Evolutionary conservation across 2,888 invertebrate species (phyloP).

Genomic region (Punctoribates punctum): DNA sequence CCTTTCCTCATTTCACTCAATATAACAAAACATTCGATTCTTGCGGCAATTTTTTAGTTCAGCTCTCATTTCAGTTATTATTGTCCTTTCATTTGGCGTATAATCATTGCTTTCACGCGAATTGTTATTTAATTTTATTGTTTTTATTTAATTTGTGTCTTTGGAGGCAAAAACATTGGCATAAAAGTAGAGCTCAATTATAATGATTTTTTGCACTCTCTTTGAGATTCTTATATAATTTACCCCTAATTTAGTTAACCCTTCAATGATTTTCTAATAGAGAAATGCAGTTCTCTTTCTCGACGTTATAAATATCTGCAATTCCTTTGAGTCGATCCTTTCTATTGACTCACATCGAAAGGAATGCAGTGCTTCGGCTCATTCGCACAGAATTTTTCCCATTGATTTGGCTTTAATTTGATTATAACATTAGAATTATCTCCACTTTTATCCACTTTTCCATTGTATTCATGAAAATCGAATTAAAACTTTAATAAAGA

Average conservation of each 20-base stretch:
- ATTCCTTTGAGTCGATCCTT: neutral
- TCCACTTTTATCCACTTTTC: neutral
- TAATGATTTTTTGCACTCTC: neutral
- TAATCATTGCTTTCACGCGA: too few relatives aligned
- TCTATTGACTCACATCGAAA: too few relatives aligned
- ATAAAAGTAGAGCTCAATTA: neutral
- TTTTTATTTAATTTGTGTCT: too few relatives aligned
- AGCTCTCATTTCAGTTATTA: too few relatives aligned
- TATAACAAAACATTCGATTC: too few relatives aligned
- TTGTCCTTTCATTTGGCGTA: too few relatives aligned
- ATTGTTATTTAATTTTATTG: too few relatives aligned
- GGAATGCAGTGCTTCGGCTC: too few relatives aligned
- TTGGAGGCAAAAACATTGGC: too few relatives aligned
- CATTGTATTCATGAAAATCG: neutral
- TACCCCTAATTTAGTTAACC: conserved; percentile 4
- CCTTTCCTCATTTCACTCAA: neutral
- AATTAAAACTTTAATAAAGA: neutral
- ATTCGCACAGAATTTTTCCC: neutral
- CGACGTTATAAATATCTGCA: neutral
- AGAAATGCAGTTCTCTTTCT: neutral
- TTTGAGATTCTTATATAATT: neutral
- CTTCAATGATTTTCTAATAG: conserved; percentile 1
- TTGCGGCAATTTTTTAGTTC: too few relatives aligned
- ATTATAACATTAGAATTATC: neutral
- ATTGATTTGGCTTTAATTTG: neutral